These are phyloP conservation scores for Megalops atlanticus DNA, from an alignment of 2,113 vertebrate genomes.

Conservation along the genomic window DNA sequence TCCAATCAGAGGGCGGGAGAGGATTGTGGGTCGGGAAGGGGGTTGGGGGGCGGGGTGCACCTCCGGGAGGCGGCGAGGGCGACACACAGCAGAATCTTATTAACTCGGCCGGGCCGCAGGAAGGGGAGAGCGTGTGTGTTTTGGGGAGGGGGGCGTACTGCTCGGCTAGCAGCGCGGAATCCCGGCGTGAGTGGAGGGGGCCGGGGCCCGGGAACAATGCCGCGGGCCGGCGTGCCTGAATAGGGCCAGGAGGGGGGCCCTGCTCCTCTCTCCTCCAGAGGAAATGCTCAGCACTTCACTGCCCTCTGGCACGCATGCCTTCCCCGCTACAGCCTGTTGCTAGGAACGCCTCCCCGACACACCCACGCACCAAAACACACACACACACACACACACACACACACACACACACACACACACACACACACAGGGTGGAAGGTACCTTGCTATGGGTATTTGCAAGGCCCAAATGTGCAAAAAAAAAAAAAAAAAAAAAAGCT, in stretches of 20 bases:
- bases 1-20: slow-evolving; percentile 11
- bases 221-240: slow-evolving; percentile 51
- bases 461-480: too few relatives aligned
- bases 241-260: slow-evolving; percentile 66
- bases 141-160: slow-evolving; percentile 20
- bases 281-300: slow-evolving; percentile 74
- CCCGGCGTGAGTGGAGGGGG: slow-evolving; percentile 79
- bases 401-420: not conserved
- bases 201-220: slow-evolving; percentile 83
- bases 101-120: slow-evolving; percentile 49
- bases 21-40: slow-evolving; percentile 19
- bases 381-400: slow-evolving; percentile 16
- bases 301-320: slow-evolving; percentile 84
- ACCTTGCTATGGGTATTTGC: slow-evolving; percentile 59
- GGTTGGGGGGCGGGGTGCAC: too few relatives aligned
- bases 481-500: too few relatives aligned
- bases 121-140: slow-evolving; percentile 39
- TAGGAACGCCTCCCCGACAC: slow-evolving; percentile 64
- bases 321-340: slow-evolving; percentile 80
- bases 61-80: too few relatives aligned
- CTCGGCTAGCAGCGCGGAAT: slow-evolving; percentile 88
- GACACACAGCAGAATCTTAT: slow-evolving; percentile 60
- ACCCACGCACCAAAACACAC: slow-evolving; percentile 13
- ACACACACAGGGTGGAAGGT: slow-evolving; percentile 41
- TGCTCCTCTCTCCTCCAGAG: slow-evolving; percentile 67